Base-by-base conservation (phyloP, 2,113 vertebrate genomes). In the Chaetorhynchus papuensis region DNA sequence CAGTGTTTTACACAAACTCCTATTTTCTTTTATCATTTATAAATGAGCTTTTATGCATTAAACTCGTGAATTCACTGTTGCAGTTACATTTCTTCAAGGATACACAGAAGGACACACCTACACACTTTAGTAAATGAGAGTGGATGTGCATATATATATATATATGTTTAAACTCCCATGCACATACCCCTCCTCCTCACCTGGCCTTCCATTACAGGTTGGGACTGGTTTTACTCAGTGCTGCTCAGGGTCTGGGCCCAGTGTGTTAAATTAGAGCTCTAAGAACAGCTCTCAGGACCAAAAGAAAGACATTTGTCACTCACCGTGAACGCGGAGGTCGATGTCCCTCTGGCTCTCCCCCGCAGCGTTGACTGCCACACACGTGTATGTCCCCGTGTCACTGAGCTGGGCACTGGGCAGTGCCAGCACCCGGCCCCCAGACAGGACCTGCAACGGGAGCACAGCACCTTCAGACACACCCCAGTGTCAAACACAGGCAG, bases 291-390 rank as follows among this genome's bases (percentile, higher is more conserved):
- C n/a, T 68, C 33, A 35, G 5, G 19, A 52, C 7, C 11, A 18
- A 28, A 47, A 49, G n/a, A 9, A 28, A 83, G 17, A 27, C 4
- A 18, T 26, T 6, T 26, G 20, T 52, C 27, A 87, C 99, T 99
- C 96, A 99, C 99, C 99, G 23, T 99, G 98, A 47, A 99, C 99
- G 27, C 87, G 98, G 64, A 99, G 98, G 77, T 99, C 97, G 11
- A 98, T 97, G 49, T 99, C 98, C 63, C 96, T 98, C 18, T 99
- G 99, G 74, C 98, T 98, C 79, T 99, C 99, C 21, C 99, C 99
- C 5, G 99, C 99, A 24, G 99, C 99, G 5, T 99, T 99, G 83
- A 99, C 97, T 3, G 99, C 99, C 91, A 99, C 99, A 61, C 99
- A 99, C 14, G 98, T 99, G 89, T 98, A 99, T 41, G 91, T 98